Evolutionary conservation across 2,113 vertebrate species (phyloP).

Genomic region (Dermatemys mawii): DNA sequence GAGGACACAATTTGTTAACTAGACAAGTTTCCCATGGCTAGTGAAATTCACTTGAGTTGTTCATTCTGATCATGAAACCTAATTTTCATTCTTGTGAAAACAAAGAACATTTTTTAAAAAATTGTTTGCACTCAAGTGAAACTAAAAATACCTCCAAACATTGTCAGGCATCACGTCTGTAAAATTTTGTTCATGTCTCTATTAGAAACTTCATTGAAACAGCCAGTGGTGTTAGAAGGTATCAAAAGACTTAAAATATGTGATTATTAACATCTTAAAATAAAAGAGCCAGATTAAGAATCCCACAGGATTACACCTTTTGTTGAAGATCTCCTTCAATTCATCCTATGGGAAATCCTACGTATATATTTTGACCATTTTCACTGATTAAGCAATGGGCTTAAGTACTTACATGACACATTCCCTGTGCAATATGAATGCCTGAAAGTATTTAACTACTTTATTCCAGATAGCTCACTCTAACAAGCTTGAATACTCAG

Average conservation of each 20-base stretch:
- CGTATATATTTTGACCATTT: not conserved
- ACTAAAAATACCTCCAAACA: not conserved
- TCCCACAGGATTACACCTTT: not conserved
- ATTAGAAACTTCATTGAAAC: not conserved
- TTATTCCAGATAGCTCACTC: not conserved
- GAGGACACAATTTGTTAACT: not conserved
- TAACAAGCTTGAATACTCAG: not conserved
- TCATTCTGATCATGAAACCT: not conserved
- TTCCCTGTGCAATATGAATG: not conserved
- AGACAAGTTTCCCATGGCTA: not conserved
- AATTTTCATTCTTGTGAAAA: not conserved
- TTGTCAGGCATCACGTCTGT: not conserved
- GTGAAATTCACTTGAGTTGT: not conserved
- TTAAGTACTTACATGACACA: accelerated
- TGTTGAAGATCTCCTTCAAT: not conserved
- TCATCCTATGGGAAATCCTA: not conserved
- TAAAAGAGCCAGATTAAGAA: not conserved
- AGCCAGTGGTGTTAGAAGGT: not conserved
- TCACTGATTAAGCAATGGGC: not conserved
- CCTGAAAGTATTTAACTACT: not conserved
- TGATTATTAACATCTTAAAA: not conserved
- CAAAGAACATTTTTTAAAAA: not conserved
- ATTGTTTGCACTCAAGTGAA: not conserved
- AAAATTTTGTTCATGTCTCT: not conserved
- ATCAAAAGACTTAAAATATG: not conserved